A percentile compares a stretch with the other conserved stretches of the same genome.
These are phyloP conservation scores for Naja naja DNA, from an alignment of 2,113 vertebrate species.

Conservation along the genomic window DNA sequence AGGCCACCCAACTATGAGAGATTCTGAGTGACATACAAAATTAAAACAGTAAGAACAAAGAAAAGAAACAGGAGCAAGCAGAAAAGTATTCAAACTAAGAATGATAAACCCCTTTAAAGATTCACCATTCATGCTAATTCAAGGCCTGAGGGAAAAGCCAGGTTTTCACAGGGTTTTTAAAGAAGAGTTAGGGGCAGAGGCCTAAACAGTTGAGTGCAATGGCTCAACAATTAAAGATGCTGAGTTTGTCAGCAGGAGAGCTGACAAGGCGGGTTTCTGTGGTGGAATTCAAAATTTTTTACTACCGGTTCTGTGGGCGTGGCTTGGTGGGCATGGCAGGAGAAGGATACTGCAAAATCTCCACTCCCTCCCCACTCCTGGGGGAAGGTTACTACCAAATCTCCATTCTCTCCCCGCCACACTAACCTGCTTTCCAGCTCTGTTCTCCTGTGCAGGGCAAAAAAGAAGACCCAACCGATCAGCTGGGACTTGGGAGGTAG, in stretches of 20 bases:
- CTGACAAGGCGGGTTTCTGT: not conserved
- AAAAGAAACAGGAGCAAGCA: not conserved
- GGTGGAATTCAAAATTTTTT: too few species aligned
- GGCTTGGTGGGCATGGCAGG: too few species aligned
- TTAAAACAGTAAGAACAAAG: not conserved
- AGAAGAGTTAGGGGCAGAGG: not conserved
- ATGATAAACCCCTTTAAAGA: not conserved
- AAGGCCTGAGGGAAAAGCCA: not conserved
- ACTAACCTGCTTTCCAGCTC: too few species aligned
- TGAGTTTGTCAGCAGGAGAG: not conserved
- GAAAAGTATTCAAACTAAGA: not conserved
- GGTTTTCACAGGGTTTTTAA: not conserved
- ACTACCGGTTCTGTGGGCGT: too few species aligned
- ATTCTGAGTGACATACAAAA: not conserved
- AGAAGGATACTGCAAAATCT: too few species aligned
- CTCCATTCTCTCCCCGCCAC: too few species aligned
- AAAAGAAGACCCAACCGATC: too few species aligned
- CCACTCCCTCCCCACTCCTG: too few species aligned
- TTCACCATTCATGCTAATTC: not conserved
- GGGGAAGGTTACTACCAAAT: too few species aligned
- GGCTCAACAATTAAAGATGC: not conserved
- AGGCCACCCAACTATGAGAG: not conserved
- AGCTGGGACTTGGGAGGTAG: too few species aligned
- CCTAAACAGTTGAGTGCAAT: not conserved
- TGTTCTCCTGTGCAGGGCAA: too few species aligned